Evolutionary conservation across 2,113 vertebrate species (phyloP).

Genomic region (Galemys pyrenaicus): DNA sequence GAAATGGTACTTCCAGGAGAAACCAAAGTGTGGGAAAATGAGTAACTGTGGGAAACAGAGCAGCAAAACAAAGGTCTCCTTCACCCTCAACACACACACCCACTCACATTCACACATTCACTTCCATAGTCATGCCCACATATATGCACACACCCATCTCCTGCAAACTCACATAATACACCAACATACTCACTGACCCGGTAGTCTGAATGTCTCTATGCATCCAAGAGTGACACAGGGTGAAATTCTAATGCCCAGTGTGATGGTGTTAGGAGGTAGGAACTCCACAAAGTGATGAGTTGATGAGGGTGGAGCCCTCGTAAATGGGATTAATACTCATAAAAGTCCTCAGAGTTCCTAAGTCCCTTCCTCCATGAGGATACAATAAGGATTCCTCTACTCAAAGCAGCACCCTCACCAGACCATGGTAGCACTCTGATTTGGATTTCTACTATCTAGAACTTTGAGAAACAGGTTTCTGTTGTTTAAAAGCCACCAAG

Average conservation of each 20-base stretch:
- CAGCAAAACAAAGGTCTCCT: not conserved
- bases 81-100: not conserved
- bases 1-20: conserved; percentile 14
- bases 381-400: not conserved
- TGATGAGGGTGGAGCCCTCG: not conserved
- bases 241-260: not conserved
- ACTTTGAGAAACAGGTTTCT: not conserved
- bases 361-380: not conserved
- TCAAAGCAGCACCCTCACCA: not conserved
- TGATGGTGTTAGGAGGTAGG: not conserved
- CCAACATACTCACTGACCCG: not conserved
- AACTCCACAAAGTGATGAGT: not conserved
- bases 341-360: not conserved
- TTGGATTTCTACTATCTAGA: not conserved
- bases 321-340: not conserved
- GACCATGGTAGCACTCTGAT: not conserved
- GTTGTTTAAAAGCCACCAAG: not conserved
- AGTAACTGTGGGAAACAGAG: not conserved
- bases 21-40: not conserved
- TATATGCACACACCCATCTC: not conserved
- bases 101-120: too few relatives aligned
- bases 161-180: too few relatives aligned
- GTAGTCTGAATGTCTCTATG: not conserved
- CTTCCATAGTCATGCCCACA: not conserved
- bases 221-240: not conserved